Conservation (phyloP, 2,888 invertebrate genomes). For the Nineta flava region DNA sequence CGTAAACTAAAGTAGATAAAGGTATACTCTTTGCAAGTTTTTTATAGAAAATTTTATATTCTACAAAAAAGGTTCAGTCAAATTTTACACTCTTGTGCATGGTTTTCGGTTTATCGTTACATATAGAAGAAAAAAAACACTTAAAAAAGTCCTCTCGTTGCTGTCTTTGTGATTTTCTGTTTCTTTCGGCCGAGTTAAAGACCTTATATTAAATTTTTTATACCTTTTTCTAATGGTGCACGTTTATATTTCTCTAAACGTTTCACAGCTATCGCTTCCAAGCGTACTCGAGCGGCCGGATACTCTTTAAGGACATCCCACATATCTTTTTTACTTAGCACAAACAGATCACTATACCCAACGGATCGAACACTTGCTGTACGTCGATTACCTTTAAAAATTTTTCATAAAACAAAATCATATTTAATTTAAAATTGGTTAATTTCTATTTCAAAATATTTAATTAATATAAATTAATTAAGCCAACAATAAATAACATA, state of each 20-base stretch:
- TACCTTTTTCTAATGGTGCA: conserved; percentile 85
- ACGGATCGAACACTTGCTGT: conserved; percentile 97
- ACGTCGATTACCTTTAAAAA: conserved; percentile 78
- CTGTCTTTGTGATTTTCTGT: too few relatives aligned
- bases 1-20: too few relatives aligned
- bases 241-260: conserved; percentile 95
- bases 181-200: too few relatives aligned
- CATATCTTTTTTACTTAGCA: conserved; percentile 97
- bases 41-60: too few relatives aligned
- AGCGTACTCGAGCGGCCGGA: conserved; percentile 80
- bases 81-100: too few relatives aligned
- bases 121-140: too few relatives aligned
- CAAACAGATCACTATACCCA: conserved; percentile 97
- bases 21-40: too few relatives aligned
- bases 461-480: background rate
- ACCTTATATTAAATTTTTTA: too few relatives aligned
- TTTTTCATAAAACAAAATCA: background rate
- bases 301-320: conserved; percentile 98
- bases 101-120: too few relatives aligned
- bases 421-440: background rate
- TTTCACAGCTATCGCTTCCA: conserved; percentile 95
- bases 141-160: too few relatives aligned
- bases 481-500: background rate
- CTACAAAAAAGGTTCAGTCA: too few relatives aligned
- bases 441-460: background rate